Conservation (phyloP, 2,113 vertebrate species). For the Myotis brandtii region DNA sequence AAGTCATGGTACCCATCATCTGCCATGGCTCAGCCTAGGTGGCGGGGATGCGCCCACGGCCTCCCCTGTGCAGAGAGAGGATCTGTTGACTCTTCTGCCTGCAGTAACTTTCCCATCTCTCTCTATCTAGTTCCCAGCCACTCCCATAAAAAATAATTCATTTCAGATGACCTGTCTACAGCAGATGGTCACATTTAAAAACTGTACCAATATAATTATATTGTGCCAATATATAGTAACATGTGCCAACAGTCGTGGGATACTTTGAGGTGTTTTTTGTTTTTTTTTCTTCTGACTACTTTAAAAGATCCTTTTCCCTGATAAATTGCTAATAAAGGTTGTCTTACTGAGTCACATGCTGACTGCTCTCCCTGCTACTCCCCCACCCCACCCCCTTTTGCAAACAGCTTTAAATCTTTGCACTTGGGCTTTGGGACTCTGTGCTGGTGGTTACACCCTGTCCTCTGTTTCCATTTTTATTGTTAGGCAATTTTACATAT, state of each 20-base stretch:
- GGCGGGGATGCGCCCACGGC: rapidly evolving
- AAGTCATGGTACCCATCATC: rapidly evolving
- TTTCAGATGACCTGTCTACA: not conserved
- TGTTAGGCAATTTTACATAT: not conserved
- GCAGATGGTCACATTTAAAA: not conserved
- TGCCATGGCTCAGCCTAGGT: rapidly evolving
- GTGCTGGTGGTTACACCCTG: not conserved
- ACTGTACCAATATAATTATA: not conserved
- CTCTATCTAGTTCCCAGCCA: not conserved
- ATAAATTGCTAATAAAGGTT: not conserved
- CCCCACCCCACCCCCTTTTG: not conserved
- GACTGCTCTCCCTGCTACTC: not conserved
- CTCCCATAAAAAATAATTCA: not conserved
- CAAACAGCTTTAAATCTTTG: not conserved
- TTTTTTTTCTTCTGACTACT: no score
- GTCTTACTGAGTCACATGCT: not conserved
- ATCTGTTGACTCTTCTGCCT: not conserved
- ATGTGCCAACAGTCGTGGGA: not conserved
- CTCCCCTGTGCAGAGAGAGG: rapidly evolving
- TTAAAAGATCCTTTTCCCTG: not conserved
- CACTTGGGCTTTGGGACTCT: not conserved
- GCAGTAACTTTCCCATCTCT: not conserved
- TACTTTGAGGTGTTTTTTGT: not conserved
- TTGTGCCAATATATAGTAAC: not conserved
- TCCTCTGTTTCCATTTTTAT: constrained; percentile 5